phyloP scores from a whole-genome alignment of 2,113 vertebrate species.

The Leucoraja erinaceus region DNA sequence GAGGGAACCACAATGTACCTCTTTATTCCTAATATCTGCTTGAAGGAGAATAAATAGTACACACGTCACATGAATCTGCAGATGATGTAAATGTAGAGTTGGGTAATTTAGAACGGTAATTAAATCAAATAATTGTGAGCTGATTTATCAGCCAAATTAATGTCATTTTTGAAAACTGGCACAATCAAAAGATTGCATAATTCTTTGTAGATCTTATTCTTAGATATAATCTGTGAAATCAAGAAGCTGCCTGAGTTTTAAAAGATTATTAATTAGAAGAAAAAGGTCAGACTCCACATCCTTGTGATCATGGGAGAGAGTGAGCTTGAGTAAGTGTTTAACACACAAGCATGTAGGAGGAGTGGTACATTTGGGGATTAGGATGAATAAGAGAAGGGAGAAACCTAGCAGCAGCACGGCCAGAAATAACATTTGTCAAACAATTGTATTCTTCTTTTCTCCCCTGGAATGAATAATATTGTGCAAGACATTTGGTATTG shows the following conservation, averaged over 20 bases:
- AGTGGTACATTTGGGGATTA: background rate
- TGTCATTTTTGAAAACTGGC: background rate
- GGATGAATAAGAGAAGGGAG: background rate
- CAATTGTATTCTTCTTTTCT: background rate
- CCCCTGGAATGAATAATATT: background rate
- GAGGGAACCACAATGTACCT: background rate
- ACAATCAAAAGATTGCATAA: background rate
- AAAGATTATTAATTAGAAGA: background rate
- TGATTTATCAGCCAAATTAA: background rate
- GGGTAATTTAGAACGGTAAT: background rate
- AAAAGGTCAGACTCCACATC: background rate
- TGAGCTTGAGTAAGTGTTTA: background rate
- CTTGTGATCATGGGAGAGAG: background rate
- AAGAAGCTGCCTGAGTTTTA: slow-evolving; percentile 1
- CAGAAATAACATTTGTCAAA: background rate
- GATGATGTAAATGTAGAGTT: background rate
- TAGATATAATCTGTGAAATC: background rate
- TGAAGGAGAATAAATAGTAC: background rate
- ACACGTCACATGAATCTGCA: background rate
- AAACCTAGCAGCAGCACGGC: background rate
- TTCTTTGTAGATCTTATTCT: too few species aligned
- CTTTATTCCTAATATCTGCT: background rate
- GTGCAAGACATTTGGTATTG: background rate
- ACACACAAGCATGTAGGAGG: background rate
- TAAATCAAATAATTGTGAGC: background rate